Evolutionary conservation across 2,113 vertebrate species (phyloP).

Genomic region (Gymnarchus niloticus): DNA sequence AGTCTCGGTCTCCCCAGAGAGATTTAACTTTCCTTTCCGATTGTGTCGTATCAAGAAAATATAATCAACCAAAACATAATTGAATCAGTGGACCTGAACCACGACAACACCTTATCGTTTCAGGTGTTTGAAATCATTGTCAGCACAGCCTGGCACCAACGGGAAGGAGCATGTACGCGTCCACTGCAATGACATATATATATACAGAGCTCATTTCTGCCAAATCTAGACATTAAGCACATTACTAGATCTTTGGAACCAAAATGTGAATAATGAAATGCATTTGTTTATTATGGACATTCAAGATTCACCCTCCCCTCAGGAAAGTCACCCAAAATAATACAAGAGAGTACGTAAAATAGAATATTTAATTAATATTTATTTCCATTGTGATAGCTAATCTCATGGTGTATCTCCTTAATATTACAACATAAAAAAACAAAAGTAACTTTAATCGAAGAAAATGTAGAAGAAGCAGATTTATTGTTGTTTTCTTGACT

Average conservation of each 20-base stretch:
- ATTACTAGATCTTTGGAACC: neutral
- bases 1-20: conserved; percentile 42
- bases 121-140: neutral
- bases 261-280: neutral
- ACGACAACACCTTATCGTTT: conserved; percentile 28
- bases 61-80: conserved; percentile 45
- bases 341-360: too few species aligned
- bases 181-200: neutral
- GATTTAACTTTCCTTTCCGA: conserved; percentile 26
- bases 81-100: conserved; percentile 41
- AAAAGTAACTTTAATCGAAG: too few species aligned
- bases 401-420: neutral
- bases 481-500: too few species aligned
- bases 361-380: neutral
- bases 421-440: neutral
- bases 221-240: neutral
- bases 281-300: neutral
- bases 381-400: neutral
- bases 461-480: neutral
- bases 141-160: neutral
- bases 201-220: neutral
- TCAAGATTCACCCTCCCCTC: neutral
- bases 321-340: neutral
- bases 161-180: neutral
- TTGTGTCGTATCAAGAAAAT: conserved; percentile 34